Percentiles rank a stretch among this genome's conserved stretches.
These are phyloP conservation scores for Eremobia ochroleuca DNA, from an alignment of 2,888 invertebrate genomes.

Conservation along the genomic window DNA sequence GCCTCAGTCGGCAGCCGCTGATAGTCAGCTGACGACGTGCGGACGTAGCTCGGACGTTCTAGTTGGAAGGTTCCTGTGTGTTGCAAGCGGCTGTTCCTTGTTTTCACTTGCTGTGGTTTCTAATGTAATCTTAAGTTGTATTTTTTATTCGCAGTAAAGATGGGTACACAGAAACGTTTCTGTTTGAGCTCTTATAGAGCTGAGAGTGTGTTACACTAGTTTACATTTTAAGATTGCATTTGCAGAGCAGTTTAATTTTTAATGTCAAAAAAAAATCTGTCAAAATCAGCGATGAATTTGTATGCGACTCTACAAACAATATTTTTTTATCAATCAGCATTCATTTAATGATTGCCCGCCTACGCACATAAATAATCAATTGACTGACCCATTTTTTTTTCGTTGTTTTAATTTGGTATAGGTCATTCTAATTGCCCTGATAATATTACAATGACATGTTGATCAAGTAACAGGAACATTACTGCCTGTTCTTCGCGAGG, in stretches of 20 bases:
- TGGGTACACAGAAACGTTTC: not conserved
- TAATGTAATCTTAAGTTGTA: constrained; percentile 11
- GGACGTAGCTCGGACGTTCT: constrained; percentile 6
- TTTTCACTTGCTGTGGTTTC: constrained; percentile 55
- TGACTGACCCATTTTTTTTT: not conserved
- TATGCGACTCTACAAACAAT: not conserved
- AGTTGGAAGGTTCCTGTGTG: constrained; percentile 52
- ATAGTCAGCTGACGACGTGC: constrained; percentile 36
- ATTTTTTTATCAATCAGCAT: not conserved
- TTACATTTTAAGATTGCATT: not conserved
- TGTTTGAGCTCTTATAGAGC: not conserved
- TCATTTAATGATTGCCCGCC: not conserved
- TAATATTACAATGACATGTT: not conserved
- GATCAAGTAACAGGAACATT: not conserved
- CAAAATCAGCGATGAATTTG: not conserved
- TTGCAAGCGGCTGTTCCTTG: constrained; percentile 56
- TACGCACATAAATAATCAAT: constrained; percentile 7
- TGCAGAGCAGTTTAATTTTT: not conserved
- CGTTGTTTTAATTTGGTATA: not conserved
- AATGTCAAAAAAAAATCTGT: not conserved
- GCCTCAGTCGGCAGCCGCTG: constrained; percentile 47
- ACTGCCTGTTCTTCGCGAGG: not conserved
- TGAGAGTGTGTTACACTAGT: not conserved
- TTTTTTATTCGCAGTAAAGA: not conserved
- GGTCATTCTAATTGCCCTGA: not conserved